Base-by-base conservation (phyloP, 2,888 invertebrate species). In the Brassicogethes aeneus region DNA sequence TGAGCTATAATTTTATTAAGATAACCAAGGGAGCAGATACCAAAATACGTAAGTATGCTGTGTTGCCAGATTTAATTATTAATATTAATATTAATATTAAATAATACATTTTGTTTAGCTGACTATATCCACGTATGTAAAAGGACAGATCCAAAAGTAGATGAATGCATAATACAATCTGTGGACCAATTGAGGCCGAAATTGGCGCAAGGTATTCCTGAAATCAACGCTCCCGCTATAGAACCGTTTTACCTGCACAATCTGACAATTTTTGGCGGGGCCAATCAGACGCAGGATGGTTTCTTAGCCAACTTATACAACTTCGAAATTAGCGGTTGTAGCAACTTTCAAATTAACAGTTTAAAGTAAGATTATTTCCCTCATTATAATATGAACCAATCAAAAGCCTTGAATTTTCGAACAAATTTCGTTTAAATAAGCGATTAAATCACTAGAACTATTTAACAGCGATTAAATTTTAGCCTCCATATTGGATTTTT, bases 41-140 rank as follows among this genome's bases (percentile, higher is more conserved):
- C n/a, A 10, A 23, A 23, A 23, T 23, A 23, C 23, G 23, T 23
- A 23, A 23, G 23, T 23, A 23, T 7, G 7, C n/a, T 29, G 29
- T 29, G 7, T 8, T 7, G n/a, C n/a, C n/a, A 29, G 29, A 7
- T 29, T 29, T 29, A 29, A 29, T 7, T 29, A 29, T 29, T 29
- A 29, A 29, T 29, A 29, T 8, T 8, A 7, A 8, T 29, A 8
- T 29, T 12, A 33, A 33, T 3, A n/a, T 33, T 5, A 33, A 33
- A 33, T 33, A 5, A 33, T 33, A 8, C n/a, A 33, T 8, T 12
- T 33, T 52, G 73, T 72, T 17, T 70, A 82, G 81, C 81, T 17
- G 60, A 76, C 10, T 81, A 78, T 62, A 79, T 82, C 48, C 77
- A 78, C 57, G 66, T 77, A 34, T 82, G 81, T 59, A 75, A 74